Evolutionary conservation across 92 coral and sea anemone genomes (phyloP).

Genomic region (Actinostola sp.): DNA sequence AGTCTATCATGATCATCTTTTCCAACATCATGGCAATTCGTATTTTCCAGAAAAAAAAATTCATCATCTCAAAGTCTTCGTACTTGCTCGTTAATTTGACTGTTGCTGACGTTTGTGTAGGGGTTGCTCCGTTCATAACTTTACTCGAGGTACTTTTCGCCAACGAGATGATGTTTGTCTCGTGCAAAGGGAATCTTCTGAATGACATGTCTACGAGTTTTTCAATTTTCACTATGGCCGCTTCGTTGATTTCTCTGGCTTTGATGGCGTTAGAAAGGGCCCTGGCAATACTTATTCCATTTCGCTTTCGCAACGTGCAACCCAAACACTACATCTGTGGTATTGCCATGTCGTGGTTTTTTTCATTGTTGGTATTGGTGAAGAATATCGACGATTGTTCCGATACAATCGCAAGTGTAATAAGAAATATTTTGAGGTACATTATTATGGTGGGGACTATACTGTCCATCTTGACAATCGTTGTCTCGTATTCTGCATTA

Average conservation of each 20-base stretch:
- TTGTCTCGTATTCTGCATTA: neutral
- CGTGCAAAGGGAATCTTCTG: neutral
- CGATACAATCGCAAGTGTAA: neutral
- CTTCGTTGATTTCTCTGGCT: constrained; percentile 10
- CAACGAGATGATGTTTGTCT: neutral
- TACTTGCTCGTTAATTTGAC: constrained; percentile 9
- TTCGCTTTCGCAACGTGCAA: neutral
- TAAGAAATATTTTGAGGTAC: neutral
- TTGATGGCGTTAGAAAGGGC: constrained; percentile 7
- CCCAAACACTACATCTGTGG: neutral
- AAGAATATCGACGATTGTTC: neutral
- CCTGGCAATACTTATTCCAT: constrained; percentile 1
- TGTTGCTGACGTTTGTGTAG: constrained; percentile 5
- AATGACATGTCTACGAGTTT: neutral
- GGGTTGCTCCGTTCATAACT: neutral
- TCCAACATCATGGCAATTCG: neutral
- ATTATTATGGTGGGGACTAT: neutral
- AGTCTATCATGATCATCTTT: neutral
- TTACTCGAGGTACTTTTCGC: neutral
- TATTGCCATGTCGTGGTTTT: neutral
- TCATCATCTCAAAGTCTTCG: neutral
- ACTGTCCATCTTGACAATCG: neutral
- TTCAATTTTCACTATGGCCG: neutral
- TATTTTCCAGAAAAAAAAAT: constrained; percentile 9
- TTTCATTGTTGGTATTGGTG: neutral